Percentiles rank a stretch among this genome's conserved stretches.
phyloP scores from a whole-genome alignment of 2,113 vertebrate species.

The Hypocryptadius cinnamomeus region DNA sequence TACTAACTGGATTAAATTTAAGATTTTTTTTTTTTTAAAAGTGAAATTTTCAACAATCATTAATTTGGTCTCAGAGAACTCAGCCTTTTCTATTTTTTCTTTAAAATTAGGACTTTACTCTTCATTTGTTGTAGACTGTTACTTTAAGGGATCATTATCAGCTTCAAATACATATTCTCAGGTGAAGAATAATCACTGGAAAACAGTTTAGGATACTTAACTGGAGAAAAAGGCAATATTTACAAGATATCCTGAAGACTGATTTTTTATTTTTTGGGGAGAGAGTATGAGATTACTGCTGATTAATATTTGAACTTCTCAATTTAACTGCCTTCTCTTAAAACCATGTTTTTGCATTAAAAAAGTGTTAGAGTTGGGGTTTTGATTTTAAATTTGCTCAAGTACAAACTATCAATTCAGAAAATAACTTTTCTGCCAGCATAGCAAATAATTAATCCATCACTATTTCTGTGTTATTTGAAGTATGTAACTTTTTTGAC shows the following conservation, averaged over 20 bases:
- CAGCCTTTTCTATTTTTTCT: neutral
- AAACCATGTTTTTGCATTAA: neutral
- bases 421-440: neutral
- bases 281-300: neutral
- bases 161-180: neutral
- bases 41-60: neutral
- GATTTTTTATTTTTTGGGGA: neutral
- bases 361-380: neutral
- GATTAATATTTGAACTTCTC: neutral
- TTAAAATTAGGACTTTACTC: neutral
- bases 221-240: neutral
- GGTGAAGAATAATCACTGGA: neutral
- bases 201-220: neutral
- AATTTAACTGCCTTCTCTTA: neutral
- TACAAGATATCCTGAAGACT: neutral
- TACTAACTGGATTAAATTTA: neutral
- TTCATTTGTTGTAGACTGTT: neutral
- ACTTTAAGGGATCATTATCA: neutral
- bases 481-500: neutral
- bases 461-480: neutral
- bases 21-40: neutral
- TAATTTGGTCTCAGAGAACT: neutral
- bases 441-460: neutral
- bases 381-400: neutral
- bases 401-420: neutral